phyloP scores from a whole-genome alignment of 1,140 invertebrate genomes.

The Drosophila persimilis region DNA sequence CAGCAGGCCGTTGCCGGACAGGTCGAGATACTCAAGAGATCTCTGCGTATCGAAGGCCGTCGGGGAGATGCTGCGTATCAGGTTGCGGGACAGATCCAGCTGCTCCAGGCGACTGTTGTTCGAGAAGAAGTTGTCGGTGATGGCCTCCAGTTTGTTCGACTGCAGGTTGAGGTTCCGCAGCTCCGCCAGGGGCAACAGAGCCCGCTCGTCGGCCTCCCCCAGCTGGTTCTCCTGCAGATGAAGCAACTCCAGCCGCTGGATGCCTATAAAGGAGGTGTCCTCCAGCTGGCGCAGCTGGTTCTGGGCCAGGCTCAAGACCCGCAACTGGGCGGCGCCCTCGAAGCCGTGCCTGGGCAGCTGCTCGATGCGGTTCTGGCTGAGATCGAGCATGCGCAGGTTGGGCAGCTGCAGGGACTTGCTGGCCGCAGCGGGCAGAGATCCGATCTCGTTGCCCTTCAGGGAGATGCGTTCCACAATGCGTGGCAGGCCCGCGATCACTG shows the following conservation, averaged over 20 bases:
- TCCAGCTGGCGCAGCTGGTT: slow-evolving; percentile 90
- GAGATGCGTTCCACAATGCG: slow-evolving; percentile 90
- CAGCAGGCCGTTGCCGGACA: slow-evolving; percentile 90
- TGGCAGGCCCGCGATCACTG: slow-evolving; percentile 89
- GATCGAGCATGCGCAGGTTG: slow-evolving; percentile 88
- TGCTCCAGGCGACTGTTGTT: slow-evolving; percentile 86
- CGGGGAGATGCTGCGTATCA: slow-evolving; percentile 87
- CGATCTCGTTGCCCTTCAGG: slow-evolving; percentile 89
- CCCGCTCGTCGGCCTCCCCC: slow-evolving; percentile 86
- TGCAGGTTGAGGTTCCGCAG: slow-evolving; percentile 89
- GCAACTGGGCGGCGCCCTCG: slow-evolving; percentile 87
- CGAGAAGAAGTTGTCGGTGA: slow-evolving; percentile 88
- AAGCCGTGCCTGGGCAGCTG: slow-evolving; percentile 87
- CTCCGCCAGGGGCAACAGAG: slow-evolving; percentile 86
- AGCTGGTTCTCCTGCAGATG: slow-evolving; percentile 91
- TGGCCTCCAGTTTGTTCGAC: slow-evolving; percentile 89
- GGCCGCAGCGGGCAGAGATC: slow-evolving; percentile 85
- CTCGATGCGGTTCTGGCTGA: slow-evolving; percentile 90
- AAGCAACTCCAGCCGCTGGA: slow-evolving; percentile 89
- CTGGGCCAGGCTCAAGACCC: slow-evolving; percentile 89
- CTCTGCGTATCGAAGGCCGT: slow-evolving; percentile 87
- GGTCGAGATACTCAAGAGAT: slow-evolving; percentile 88
- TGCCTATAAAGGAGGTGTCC: slow-evolving; percentile 87
- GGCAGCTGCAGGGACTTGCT: slow-evolving; percentile 88
- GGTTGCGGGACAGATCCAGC: slow-evolving; percentile 91